Conservation (phyloP, 2,888 invertebrate species). For the Nycteola revayana region DNA sequence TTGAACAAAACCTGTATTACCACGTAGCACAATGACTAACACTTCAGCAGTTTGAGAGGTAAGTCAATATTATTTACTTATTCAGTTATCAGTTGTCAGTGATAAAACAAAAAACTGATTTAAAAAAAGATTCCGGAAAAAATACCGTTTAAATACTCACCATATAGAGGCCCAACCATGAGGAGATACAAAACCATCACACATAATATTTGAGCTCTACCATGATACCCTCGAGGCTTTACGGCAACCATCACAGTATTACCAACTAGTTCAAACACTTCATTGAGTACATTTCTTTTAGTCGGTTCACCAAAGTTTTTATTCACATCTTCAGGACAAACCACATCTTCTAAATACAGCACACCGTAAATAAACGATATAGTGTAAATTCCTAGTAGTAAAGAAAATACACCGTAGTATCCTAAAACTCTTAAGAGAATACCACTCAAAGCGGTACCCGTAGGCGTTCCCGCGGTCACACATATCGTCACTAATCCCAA, state of each 20-base stretch:
- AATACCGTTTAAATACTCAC: conserved; percentile 54
- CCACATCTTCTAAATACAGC: conserved; percentile 62
- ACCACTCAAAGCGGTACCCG: conserved; percentile 79
- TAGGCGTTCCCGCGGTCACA: conserved; percentile 74
- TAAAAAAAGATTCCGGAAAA: background rate
- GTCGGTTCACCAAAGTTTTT: conserved; percentile 19
- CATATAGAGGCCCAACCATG: conserved; percentile 76
- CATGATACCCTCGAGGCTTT: conserved; percentile 50
- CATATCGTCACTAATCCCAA: conserved; percentile 83
- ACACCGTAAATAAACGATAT: conserved; percentile 63
- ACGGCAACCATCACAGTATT: conserved; percentile 68
- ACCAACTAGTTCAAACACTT: conserved; percentile 58
- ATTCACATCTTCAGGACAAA: conserved; percentile 31
- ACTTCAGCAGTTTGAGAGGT: no score
- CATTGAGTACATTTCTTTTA: conserved; percentile 41
- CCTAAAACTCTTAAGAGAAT: conserved; percentile 66
- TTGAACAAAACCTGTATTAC: no score
- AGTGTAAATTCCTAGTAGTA: conserved; percentile 55
- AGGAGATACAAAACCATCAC: conserved; percentile 65
- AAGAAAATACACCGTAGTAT: conserved; percentile 72
- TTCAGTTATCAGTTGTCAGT: background rate
- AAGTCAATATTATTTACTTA: conserved; percentile 7
- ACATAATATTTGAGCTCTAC: conserved; percentile 62
- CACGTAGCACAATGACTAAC: no score
- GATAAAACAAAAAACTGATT: background rate